Conservation (phyloP, 2,797 vertebrate genomes). For the Phoxinus dragarum region DNA sequence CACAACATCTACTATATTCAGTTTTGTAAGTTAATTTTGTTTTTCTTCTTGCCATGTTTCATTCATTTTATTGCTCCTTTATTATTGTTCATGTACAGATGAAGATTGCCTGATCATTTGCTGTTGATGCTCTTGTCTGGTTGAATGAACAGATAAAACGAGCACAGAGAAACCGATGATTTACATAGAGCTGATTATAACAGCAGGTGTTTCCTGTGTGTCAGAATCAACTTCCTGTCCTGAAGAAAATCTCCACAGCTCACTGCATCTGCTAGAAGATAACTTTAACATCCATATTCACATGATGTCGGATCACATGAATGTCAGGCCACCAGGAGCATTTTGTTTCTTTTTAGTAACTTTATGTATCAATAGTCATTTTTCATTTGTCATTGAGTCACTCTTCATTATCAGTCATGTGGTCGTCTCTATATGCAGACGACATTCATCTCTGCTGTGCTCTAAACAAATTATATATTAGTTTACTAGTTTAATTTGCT, state of each 20-base stretch:
- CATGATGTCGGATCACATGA: neutral
- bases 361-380: neutral
- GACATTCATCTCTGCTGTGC: no score
- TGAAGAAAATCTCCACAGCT: conserved; percentile 3
- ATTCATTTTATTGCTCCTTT: neutral
- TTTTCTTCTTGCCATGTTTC: no score
- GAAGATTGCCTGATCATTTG: neutral
- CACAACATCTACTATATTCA: no score
- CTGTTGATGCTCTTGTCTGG: neutral
- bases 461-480: no score
- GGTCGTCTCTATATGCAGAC: neutral
- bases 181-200: neutral
- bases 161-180: neutral
- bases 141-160: neutral
- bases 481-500: no score
- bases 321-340: neutral
- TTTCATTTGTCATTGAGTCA: neutral
- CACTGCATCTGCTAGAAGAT: neutral
- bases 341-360: neutral
- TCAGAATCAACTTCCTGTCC: neutral
- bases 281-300: neutral
- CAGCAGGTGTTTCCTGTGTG: conserved; percentile 13
- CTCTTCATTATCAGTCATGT: neutral
- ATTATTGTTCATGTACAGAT: neutral
- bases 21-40: no score